These are phyloP conservation scores for Trilocha varians DNA, from an alignment of 2,888 invertebrate species.

Conservation along the genomic window DNA sequence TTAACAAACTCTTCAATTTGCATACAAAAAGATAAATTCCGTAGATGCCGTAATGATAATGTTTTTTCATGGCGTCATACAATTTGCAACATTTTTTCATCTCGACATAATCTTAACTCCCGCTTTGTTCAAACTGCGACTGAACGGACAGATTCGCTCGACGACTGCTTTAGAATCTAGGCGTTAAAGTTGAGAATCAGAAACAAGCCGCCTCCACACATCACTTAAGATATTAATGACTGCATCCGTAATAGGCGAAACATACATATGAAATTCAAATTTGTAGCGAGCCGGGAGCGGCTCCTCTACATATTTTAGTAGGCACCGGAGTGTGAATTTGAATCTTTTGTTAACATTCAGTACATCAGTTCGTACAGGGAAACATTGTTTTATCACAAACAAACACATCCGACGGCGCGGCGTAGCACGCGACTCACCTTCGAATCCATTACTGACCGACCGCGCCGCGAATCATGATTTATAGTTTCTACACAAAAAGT, in stretches of 20 bases:
- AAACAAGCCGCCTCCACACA: constrained; percentile 42
- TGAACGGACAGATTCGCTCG: constrained; percentile 9
- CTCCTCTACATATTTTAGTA: constrained; percentile 72
- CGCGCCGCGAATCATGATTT: constrained; percentile 31
- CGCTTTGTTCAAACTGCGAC: constrained; percentile 50
- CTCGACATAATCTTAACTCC: constrained; percentile 60
- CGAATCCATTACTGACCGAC: not conserved
- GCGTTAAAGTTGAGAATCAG: constrained; percentile 40
- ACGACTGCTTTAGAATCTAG: constrained; percentile 20
- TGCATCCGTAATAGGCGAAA: constrained; percentile 72
- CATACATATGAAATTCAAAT: constrained; percentile 74
- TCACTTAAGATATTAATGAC: constrained; percentile 73
- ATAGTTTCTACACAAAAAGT: constrained; percentile 63
- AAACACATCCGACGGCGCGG: not conserved
- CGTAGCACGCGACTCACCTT: constrained; percentile 2
- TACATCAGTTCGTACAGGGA: constrained; percentile 48
- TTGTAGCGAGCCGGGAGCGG: constrained; percentile 65
- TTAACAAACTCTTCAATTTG: constrained; percentile 35
- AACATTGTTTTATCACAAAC: constrained; percentile 41
- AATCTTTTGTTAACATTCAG: constrained; percentile 70
- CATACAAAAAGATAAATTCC: constrained; percentile 56
- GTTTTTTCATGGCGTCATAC: constrained; percentile 67
- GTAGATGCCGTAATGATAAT: constrained; percentile 56
- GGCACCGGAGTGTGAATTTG: constrained; percentile 72
- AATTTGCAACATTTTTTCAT: constrained; percentile 69